Conservation (phyloP, 1,140 invertebrate genomes). For the Drosophila santomea region DNA sequence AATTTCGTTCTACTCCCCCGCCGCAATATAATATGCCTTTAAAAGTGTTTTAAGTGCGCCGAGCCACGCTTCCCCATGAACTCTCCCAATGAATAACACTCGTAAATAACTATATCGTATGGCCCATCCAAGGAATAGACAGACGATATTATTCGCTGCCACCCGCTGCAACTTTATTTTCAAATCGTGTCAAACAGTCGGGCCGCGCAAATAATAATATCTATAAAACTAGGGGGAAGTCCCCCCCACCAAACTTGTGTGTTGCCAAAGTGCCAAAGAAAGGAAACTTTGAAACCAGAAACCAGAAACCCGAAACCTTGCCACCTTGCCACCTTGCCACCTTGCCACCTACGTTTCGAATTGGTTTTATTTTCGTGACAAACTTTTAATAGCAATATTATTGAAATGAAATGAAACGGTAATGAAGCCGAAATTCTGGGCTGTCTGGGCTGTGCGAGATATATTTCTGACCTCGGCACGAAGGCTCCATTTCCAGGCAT, state of each 20-base stretch:
- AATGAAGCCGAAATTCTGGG: constrained; percentile 70
- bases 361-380: constrained; percentile 80
- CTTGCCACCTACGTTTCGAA: constrained; percentile 37
- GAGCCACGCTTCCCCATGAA: constrained; percentile 50
- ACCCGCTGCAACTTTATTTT: constrained; percentile 56
- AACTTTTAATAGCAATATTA: constrained; percentile 84
- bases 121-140: constrained; percentile 7
- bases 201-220: constrained; percentile 54
- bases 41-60: constrained; percentile 67
- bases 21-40: constrained; percentile 51
- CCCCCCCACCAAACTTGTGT: constrained; percentile 8
- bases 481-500: constrained; percentile 32
- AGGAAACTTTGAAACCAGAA: constrained; percentile 59
- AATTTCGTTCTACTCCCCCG: constrained; percentile 17
- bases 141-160: constrained; percentile 53
- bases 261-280: constrained; percentile 57
- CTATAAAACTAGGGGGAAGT: constrained; percentile 60
- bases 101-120: constrained; percentile 7
- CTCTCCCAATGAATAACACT: constrained; percentile 12
- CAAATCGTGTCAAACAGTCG: constrained; percentile 76
- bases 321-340: constrained; percentile 30
- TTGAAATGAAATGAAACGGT: constrained; percentile 79
- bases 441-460: constrained; percentile 41
- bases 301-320: constrained; percentile 49
- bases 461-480: constrained; percentile 50